Percentiles rank a stretch among this genome's conserved stretches.
These are phyloP conservation scores for Psophia crepitans DNA, from an alignment of 2,113 vertebrate genomes.

Conservation along the genomic window DNA sequence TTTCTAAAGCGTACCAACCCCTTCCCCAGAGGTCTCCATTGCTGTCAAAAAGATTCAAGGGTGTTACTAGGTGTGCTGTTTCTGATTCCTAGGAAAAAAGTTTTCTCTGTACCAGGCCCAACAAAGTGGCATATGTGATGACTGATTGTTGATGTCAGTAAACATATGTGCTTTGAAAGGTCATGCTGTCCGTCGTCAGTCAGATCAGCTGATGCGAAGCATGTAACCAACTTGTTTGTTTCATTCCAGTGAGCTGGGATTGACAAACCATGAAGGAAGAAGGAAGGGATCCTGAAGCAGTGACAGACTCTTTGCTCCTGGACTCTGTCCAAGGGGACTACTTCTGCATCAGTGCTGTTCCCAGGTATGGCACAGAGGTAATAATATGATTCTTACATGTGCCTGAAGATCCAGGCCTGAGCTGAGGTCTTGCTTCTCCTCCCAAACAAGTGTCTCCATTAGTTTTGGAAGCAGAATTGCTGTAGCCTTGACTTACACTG, in stretches of 20 bases:
- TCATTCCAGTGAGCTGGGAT: background rate
- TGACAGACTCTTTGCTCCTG: background rate
- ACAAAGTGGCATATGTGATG: background rate
- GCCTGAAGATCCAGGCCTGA: background rate
- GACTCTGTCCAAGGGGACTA: background rate
- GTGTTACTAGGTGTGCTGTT: background rate
- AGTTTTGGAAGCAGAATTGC: background rate
- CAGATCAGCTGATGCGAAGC: background rate
- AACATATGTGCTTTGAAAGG: background rate
- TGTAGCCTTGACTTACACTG: background rate
- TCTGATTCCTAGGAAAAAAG: background rate
- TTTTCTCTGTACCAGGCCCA: background rate
- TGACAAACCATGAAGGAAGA: background rate
- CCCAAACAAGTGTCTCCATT: background rate
- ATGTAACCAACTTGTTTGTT: slow-evolving; percentile 24
- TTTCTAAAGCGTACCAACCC: background rate
- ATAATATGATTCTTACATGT: background rate
- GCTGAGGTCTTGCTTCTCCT: background rate
- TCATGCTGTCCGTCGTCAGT: background rate
- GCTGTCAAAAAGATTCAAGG: background rate
- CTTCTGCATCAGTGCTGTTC: background rate
- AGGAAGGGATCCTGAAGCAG: background rate
- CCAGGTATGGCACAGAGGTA: background rate
- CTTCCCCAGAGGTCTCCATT: background rate
- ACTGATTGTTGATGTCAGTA: background rate